Evolutionary conservation across 2,888 invertebrate species (phyloP), one percentile per base, ranked within the genome.

Genomic region (Heliconius charithonia): DNA sequence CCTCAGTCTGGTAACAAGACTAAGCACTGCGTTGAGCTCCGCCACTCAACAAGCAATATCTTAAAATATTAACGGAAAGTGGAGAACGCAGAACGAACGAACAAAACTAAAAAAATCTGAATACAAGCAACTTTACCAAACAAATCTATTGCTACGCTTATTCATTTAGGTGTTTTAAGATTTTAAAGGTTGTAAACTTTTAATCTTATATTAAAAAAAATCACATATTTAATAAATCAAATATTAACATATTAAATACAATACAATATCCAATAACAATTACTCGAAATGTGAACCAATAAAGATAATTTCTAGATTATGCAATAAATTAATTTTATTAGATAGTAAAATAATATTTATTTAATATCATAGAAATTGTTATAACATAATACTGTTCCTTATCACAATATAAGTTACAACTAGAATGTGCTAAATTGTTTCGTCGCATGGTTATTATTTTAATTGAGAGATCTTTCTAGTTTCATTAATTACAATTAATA

Each of bases 261-360:
- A 67, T 41, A 37, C 0, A 22, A 3, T 22, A 59, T 59, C 13
- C 29, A 65, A 65, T 65, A 65, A 65, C 29, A 29, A 65, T 65
- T 9, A 51, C 19, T 67, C 37, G 37, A 37, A 41, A 25, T 37
- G n/a, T 41, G n/a, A 37, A 25, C 25, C 16, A 27, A 67, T 37
- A 67, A 67, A 67, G n/a, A 67, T 67, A 67, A 67, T 41, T 67
- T 67, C 12, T n/a, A 67, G 37, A 37, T 56, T 51, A n/a, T 29
- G 56, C 56, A n/a, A 56, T 13, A n/a, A 71, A 71, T 32, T 71
- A 71, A 71, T 71, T 71, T 12, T 56, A 16, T 56, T 32, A 71
- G 29, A 29, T 29, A 32, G 71, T 51, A 10, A 22, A 29, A 7
- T 56, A 51, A 12, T 51, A 70, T 7, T 29, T 29, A 19, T 70